Evolutionary conservation across 2,888 invertebrate species (phyloP), one percentile per base, ranked within the genome.

Genomic region (Acanthosoma haemorrhoidale): DNA sequence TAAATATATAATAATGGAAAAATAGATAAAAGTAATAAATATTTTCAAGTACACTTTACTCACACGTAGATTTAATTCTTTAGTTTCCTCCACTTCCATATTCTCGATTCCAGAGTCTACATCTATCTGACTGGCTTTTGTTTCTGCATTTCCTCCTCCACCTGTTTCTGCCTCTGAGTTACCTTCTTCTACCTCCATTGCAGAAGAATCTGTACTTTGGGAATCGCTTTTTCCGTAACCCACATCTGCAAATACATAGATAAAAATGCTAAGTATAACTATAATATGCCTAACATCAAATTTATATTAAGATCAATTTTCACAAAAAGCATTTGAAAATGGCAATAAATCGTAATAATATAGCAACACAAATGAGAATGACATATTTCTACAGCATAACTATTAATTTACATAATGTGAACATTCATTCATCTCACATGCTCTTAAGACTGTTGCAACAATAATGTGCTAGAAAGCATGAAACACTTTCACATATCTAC

Each of bases 71-170:
- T 80, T 72, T 2, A 70, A 69, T 69, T 76, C 75, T 6, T 75
- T 81, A 0, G 78, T 77, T 61, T 85, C 84, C 70, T 85, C 85
- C 1, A 85, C 84, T 76, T 90, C 90, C 89, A 90, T 90, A 76
- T 87, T 88, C 79, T 90, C 90, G 76, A 88, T 87, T 18, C 88
- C 88, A 6, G 88, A 88, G 79, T 88, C 88, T 36, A 86, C 86
- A 78, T 88, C 88, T 29, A 83, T 79, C 39, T 82, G 82, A 15
- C 81, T 82, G 72, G 83, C 78, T 70, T 78, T 78, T 8, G 78
- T 81, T 74, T 73, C 69, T 39, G 59, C 68, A 57, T 57, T 38
- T 8, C 29, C 21, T 15, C 43, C 59, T 31, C 63, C 81, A 71
- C 85, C 85, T 70, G 74, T 73, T 31, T 70, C 68, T 15, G 74